phyloP scores from a whole-genome alignment of 1,140 invertebrate species.

The Bombus balteatus region DNA sequence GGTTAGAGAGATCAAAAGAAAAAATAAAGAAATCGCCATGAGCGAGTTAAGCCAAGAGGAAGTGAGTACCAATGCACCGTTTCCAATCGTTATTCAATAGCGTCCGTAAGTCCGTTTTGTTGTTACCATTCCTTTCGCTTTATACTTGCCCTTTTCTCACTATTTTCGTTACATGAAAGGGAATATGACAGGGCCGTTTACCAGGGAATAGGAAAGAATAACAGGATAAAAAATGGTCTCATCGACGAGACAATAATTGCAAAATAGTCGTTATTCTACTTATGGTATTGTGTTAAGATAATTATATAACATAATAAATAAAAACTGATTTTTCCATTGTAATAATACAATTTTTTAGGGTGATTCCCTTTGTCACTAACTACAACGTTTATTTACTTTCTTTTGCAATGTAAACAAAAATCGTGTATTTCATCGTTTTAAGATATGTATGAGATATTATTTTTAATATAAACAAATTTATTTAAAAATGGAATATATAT shows the following conservation, averaged over 20 bases:
- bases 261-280: slow-evolving; percentile 15
- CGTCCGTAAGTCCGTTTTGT: slow-evolving; percentile 32
- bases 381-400: background rate
- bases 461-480: background rate
- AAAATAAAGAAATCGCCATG: slow-evolving; percentile 80
- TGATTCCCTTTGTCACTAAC: background rate
- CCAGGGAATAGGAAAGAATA: background rate
- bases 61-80: slow-evolving; percentile 81
- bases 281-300: slow-evolving; percentile 14
- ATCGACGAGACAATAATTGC: slow-evolving; percentile 6
- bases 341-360: background rate
- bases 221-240: slow-evolving; percentile 13
- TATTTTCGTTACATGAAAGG: background rate
- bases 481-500: background rate
- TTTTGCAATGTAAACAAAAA: slow-evolving; percentile 3
- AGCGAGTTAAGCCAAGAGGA: slow-evolving; percentile 90
- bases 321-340: background rate
- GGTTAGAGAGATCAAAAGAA: slow-evolving; percentile 33
- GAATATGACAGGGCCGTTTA: background rate
- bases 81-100: slow-evolving; percentile 41
- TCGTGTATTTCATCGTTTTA: background rate
- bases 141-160: background rate
- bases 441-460: background rate
- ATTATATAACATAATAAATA: slow-evolving; percentile 48
- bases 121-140: slow-evolving; percentile 19